Evolutionary conservation across 2,797 vertebrate genomes (phyloP).

Genomic region (Pseudotriccus pelzelni): DNA sequence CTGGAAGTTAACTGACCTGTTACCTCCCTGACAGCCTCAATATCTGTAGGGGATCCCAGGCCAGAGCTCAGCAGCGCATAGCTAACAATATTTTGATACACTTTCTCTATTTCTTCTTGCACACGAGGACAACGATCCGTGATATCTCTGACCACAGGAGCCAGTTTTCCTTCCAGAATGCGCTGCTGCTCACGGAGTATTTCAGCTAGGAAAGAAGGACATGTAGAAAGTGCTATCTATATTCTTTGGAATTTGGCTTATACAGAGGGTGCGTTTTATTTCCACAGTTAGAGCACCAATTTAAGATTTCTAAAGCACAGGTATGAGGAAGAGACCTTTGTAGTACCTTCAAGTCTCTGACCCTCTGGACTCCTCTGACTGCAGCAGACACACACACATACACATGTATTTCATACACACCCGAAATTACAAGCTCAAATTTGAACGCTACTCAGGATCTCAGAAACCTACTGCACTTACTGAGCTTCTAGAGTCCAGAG

Average conservation of each 20-base stretch:
- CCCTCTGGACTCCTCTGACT: not conserved
- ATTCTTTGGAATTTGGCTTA: not conserved
- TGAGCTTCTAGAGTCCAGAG: not conserved
- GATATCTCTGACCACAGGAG: constrained; percentile 81
- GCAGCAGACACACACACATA: not conserved
- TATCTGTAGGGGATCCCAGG: constrained; percentile 82
- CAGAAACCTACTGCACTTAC: not conserved
- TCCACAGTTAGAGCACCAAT: not conserved
- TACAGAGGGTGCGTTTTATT: not conserved
- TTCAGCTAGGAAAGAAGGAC: constrained; percentile 77
- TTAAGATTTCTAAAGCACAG: not conserved
- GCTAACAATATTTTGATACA: constrained; percentile 82
- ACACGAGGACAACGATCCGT: constrained; percentile 75
- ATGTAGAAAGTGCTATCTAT: not conserved
- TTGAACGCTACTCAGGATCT: not conserved
- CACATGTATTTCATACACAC: not conserved
- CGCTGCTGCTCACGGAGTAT: constrained; percentile 82
- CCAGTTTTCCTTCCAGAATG: constrained; percentile 77
- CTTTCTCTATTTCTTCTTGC: constrained; percentile 76
- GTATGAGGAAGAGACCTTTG: not conserved
- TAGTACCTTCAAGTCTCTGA: not conserved
- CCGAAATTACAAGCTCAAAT: not conserved
- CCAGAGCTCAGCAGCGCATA: constrained; percentile 84
- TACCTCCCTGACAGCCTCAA: constrained; percentile 79
- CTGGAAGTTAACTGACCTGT: constrained; percentile 78